These are phyloP conservation scores for Epizoanthus fatuus DNA, from an alignment of 92 coral and sea anemone genomes.

Conservation along the genomic window DNA sequence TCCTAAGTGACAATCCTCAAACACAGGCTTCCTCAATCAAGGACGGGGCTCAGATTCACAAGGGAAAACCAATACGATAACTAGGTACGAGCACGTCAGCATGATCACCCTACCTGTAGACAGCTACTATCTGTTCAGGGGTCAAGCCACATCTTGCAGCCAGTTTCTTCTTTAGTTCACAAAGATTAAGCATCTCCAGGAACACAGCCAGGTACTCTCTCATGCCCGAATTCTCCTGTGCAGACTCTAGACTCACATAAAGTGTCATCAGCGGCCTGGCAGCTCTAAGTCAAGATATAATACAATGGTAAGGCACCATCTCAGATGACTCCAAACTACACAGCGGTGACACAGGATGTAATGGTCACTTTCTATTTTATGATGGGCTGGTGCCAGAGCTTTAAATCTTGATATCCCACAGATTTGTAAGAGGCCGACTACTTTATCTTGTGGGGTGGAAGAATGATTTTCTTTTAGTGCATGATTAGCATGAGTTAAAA, in stretches of 20 bases:
- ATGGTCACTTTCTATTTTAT: too few species aligned
- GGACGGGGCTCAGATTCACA: neutral
- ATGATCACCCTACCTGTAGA: constrained; percentile 76
- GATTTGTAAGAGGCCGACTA: too few species aligned
- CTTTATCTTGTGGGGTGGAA: too few species aligned
- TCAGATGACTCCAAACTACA: neutral
- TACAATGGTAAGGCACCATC: neutral
- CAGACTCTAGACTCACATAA: constrained; percentile 94
- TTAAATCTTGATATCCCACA: too few species aligned
- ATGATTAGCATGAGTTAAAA: too few species aligned
- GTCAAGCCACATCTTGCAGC: constrained; percentile 84
- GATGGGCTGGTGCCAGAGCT: too few species aligned
- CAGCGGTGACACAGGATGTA: neutral
- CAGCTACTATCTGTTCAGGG: constrained; percentile 87
- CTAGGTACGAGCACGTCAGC: too few species aligned
- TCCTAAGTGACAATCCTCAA: neutral
- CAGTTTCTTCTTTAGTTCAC: constrained; percentile 85
- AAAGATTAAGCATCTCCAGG: constrained; percentile 80
- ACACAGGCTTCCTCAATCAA: neutral
- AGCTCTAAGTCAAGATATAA: constrained; percentile 57
- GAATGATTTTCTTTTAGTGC: too few species aligned
- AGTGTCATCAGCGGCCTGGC: constrained; percentile 90
- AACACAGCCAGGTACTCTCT: constrained; percentile 94
- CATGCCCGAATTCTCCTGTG: constrained; percentile 95
- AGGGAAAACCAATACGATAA: too few species aligned